Base-by-base conservation (phyloP, 2,888 invertebrate genomes). In the Drosophila parthenogenetica region DNA sequence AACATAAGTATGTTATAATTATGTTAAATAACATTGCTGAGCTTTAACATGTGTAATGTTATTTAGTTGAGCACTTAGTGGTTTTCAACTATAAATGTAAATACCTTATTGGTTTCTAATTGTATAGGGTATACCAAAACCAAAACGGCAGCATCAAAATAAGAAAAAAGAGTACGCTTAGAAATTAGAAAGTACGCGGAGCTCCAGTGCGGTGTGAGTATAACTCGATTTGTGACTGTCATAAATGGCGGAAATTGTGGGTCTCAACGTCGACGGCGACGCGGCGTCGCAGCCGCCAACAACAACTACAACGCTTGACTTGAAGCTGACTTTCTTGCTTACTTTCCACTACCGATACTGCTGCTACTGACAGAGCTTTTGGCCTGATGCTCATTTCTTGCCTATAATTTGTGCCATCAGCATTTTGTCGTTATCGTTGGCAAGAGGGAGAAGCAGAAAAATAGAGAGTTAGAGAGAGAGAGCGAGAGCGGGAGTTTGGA, bases 231-330 rank as follows among this genome's bases (percentile, higher is more conserved):
- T 85, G 85, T 86, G 89, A 80, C 88, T 86, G 89, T 88, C 89
- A 89, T 89, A 86, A 88, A 86, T 86, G 89, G 89, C 89, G 89
- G 89, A 89, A 88, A 87, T 89, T 87, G 89, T 86, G 89, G 86
- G 89, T 81, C 89, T 81, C 77, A 79, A 61, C 79, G 54, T 51
- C 75, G 77, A 70, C 64, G 64, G 60, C 81, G 60, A 61, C 63
- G 73, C 51, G 46, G 59, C 46, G 57, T 49, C 40, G 59, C 51
- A 8, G 63, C 62, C 46, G 69, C 54, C 61, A 3, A 0, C 35
- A 13, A 13, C 53, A 29, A 43, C 55, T 16, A 48, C 43, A 45
- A 16, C 55, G 13, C 14, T 32, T 16, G 37, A 48, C 39, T 25
- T 63, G 45, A 51, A 40, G 50, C 49, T 45, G 55, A 76, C 82